Evolutionary conservation across 2,113 vertebrate species (phyloP), one percentile per base, ranked within the genome.

Genomic region (Ovibos moschatus): DNA sequence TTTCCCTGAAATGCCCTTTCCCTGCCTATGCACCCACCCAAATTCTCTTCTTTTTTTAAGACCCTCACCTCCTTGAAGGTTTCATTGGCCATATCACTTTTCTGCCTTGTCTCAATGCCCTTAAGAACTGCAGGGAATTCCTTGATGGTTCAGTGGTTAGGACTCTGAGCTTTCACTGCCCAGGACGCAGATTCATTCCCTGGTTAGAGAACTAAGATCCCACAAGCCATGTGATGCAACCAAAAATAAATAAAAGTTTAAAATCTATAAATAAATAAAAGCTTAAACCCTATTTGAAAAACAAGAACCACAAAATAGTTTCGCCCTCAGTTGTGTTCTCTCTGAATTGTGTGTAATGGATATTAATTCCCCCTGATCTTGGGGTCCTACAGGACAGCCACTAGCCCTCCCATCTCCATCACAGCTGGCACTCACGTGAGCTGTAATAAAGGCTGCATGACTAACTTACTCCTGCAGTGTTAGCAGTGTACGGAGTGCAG

Each of bases 391-490:
- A 67, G 25, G 81, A 40, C 43, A 89, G 71, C 50, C 40, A 11
- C 53, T 3, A 28, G 90, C 60, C 16, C 0, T 27, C n/a, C 19
- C 50, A 60, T 82, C 57, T 78, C 58, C 60, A 5, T 45, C 58
- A 45, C 3, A 3, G 40, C 36, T 7, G 2, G 51, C 7, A 28
- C 19, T 6, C 43, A 5, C 19, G 13, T 2, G 2, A n/a, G 1
- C n/a, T 4, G 7, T n/a, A 45, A 64, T 25, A 28, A 86, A 45
- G 0, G 1, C 45, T 40, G 13, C 28, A 1, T 10, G 76, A 13
- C 53, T 74, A n/a, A 45, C 21, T 82, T n/a, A 11, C 14, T n/a
- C 82, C 23, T 4, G 6, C 50, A 67, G 25, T 40, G 45, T 15
- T 79, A 53, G 8, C 40, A 67, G 58, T 57, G 51, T 57, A 3